Base-by-base conservation (phyloP, 2,888 invertebrate genomes). In the Operophtera brumata region DNA sequence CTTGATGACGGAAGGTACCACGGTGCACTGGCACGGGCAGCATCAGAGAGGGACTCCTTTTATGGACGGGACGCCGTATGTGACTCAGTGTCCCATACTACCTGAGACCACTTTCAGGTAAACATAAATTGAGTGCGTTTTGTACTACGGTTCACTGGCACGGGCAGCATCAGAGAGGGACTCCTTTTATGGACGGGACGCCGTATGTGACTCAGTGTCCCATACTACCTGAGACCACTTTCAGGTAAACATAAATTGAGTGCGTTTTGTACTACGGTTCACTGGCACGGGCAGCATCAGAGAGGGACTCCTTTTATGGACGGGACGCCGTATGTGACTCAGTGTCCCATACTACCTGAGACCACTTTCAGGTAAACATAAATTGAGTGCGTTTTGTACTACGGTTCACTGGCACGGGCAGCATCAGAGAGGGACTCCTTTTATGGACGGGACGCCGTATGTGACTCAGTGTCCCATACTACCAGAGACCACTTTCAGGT, bases 391-490 rank as follows among this genome's bases (percentile, higher is more conserved):
- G n/a, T n/a, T n/a, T n/a, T n/a, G 94, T 14, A 96, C 96, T 0
- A 94, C 95, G 0, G 93, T 98, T 13, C 98, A 98, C 74, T 98
- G 97, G 97, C 98, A 98, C 73, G 97, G 98, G 0, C 93, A 95
- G 71, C 96, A 96, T 73, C 96, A 96, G 80, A 84, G 86, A 47
- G 92, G 92, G 0, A 93, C 93, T 0, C 96, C 96, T 0, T 96
- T 94, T 74, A 96, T 96, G 96, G 97, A 97, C 64, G 97, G 97
- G 0, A 96, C 96, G 0, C 96, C 97, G 0, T 94, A 93, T 60
- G 92, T 97, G 7, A 95, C 96, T 0, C 97, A 97, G 80, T 96
- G 96, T 64, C 96, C 96, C 0, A 95, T 97, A 47, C 84, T 90
- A 5, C 95, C 96, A 0, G 94, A 94, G 57, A 91, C 93, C 1